Conservation (phyloP, 2,113 vertebrate genomes). For the Muscicapa adusta region DNA sequence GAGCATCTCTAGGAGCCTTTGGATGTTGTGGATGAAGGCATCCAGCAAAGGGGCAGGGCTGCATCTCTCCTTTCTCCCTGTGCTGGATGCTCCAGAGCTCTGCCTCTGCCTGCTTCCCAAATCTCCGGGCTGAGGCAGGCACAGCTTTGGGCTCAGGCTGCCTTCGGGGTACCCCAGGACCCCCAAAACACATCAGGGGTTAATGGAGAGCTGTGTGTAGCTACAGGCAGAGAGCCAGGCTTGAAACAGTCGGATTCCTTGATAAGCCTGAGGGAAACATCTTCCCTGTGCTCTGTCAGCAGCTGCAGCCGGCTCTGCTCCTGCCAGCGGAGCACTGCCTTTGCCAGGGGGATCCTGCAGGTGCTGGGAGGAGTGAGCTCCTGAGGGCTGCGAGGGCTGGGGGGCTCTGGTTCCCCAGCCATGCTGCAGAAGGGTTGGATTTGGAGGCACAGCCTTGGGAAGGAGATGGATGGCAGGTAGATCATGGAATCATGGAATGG, state of each 20-base stretch:
- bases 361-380: neutral
- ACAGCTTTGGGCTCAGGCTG: neutral
- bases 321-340: fast-evolving
- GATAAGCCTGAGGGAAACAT: neutral
- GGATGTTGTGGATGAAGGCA: fast-evolving
- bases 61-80: neutral
- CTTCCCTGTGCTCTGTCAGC: neutral
- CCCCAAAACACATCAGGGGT: fast-evolving
- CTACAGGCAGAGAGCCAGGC: neutral
- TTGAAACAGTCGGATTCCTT: fast-evolving
- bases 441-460: neutral
- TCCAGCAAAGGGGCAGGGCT: neutral
- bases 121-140: neutral
- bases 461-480: neutral
- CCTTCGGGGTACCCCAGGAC: neutral
- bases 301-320: neutral
- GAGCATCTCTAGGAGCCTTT: neutral
- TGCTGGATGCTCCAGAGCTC: neutral
- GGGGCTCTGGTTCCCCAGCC: neutral
- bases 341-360: neutral
- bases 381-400: fast-evolving
- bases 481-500: neutral
- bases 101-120: fast-evolving
- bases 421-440: neutral
- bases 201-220: neutral